Evolutionary conservation across 2,113 vertebrate species (phyloP).

Genomic region (Lepus timidus): DNA sequence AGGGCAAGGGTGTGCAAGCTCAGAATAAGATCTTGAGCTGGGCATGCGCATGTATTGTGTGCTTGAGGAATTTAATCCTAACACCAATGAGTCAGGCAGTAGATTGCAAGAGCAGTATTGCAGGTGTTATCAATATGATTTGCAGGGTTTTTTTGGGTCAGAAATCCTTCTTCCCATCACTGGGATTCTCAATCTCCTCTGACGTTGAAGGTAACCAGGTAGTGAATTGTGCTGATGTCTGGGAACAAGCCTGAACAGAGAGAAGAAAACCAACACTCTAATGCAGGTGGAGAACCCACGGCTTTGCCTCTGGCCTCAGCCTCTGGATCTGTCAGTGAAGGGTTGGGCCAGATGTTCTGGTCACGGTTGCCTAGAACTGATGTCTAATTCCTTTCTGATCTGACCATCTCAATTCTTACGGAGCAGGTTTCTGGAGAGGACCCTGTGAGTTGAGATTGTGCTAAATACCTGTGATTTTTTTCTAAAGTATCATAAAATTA

Average conservation of each 20-base stretch:
- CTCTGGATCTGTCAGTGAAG: not conserved
- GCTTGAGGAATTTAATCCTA: not conserved
- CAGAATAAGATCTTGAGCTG: not conserved
- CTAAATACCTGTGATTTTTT: not conserved
- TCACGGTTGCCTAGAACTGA: not conserved
- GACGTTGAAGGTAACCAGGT: not conserved
- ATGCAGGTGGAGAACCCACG: too few relatives aligned
- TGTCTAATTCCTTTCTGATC: not conserved
- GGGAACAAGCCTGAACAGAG: not conserved
- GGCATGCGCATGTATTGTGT: not conserved
- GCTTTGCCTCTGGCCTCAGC: not conserved
- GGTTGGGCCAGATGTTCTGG: not conserved
- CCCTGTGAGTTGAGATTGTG: not conserved
- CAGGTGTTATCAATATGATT: not conserved
- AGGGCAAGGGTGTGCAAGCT: too few relatives aligned
- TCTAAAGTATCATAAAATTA: not conserved
- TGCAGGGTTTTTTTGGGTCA: too few relatives aligned
- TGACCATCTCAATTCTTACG: not conserved
- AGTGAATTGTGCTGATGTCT: not conserved
- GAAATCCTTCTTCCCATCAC: not conserved
- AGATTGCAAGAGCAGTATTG: not conserved
- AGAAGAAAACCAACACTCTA: not conserved
- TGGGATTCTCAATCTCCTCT: not conserved
- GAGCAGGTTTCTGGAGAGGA: not conserved
- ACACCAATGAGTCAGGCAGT: too few relatives aligned